These are phyloP conservation scores for Iselma pallidipennis DNA, from an alignment of 2,888 invertebrate genomes.

Conservation along the genomic window DNA sequence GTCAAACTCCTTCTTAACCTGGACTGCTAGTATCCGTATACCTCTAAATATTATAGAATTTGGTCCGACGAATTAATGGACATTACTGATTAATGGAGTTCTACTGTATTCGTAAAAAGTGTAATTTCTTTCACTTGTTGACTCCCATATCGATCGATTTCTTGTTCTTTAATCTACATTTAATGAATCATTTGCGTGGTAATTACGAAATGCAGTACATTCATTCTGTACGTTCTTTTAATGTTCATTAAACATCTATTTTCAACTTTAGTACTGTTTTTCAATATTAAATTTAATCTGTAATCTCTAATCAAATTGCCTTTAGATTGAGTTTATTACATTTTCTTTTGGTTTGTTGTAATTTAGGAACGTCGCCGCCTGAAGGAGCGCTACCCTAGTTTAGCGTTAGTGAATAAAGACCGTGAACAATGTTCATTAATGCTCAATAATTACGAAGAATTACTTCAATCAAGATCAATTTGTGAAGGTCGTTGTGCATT, in stretches of 20 bases:
- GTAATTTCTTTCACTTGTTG: too few species aligned
- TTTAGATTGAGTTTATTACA: too few species aligned
- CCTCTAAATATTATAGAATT: too few species aligned
- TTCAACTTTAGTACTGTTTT: neutral
- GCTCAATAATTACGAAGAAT: conserved; percentile 81
- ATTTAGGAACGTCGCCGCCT: conserved; percentile 79
- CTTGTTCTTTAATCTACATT: neutral
- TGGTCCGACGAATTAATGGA: too few species aligned
- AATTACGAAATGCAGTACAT: neutral
- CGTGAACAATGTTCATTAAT: conserved; percentile 76
- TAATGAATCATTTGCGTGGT: neutral
- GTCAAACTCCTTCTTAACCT: too few species aligned
- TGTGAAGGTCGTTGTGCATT: conserved; percentile 86
- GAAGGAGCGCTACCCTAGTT: conserved; percentile 81
- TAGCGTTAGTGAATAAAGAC: conserved; percentile 73
- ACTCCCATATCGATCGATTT: neutral
- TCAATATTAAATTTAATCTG: too few species aligned
- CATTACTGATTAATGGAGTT: too few species aligned
- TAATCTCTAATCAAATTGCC: too few species aligned
- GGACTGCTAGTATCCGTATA: too few species aligned
- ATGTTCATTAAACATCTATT: neutral
- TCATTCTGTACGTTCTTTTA: neutral
- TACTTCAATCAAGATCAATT: conserved; percentile 76
- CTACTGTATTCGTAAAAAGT: too few species aligned
- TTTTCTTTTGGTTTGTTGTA: conserved; percentile 12